phyloP scores from a whole-genome alignment of 2,797 vertebrate genomes.

The Erpetoichthys calabaricus region DNA sequence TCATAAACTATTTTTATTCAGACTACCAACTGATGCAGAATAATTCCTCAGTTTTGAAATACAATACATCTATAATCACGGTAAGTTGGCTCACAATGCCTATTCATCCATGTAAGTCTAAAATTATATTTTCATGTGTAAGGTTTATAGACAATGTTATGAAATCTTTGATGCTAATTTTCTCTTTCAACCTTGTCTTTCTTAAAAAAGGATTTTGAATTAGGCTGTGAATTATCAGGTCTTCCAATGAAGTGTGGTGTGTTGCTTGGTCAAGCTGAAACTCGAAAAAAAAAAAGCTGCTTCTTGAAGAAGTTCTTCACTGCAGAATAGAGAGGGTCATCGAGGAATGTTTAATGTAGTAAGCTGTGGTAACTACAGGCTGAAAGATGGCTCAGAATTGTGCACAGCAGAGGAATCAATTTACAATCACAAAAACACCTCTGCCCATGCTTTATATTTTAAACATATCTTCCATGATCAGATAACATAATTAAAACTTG shows the following conservation, averaged over 20 bases:
- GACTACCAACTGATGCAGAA: constrained; percentile 1
- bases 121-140: constrained; percentile 7
- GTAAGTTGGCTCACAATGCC: constrained; percentile 1
- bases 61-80: constrained; percentile 6
- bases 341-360: neutral
- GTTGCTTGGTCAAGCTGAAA: constrained; percentile 12
- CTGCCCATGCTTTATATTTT: too few species aligned
- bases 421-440: too few species aligned
- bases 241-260: constrained; percentile 7
- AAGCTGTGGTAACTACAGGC: too few species aligned
- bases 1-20: neutral
- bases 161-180: constrained; percentile 12
- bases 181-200: constrained; percentile 13
- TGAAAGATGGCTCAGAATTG: too few species aligned
- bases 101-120: neutral
- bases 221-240: constrained; percentile 10
- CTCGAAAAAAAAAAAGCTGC: constrained; percentile 6
- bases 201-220: constrained; percentile 4
- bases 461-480: too few species aligned
- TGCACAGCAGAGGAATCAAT: too few species aligned
- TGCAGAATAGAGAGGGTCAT: neutral
- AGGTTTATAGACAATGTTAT: constrained; percentile 11
- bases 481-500: too few species aligned
- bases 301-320: constrained; percentile 7
- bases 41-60: constrained; percentile 6